phyloP scores from a whole-genome alignment of 2,797 vertebrate species.

The Melanogrammus aeglefinus region DNA sequence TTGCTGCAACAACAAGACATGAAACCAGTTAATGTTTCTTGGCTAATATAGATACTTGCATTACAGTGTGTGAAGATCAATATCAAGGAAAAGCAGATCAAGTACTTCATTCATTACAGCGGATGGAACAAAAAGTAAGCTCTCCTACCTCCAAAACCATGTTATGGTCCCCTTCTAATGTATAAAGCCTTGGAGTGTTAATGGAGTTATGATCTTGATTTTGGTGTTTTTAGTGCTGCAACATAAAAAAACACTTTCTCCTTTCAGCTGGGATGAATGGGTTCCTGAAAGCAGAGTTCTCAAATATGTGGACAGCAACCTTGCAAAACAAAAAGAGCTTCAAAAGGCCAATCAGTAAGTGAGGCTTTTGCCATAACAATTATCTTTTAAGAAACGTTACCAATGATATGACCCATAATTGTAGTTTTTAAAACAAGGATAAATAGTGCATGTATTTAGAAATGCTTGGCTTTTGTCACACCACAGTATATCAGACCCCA shows the following conservation, averaged over 20 bases:
- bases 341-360: conserved; percentile 99
- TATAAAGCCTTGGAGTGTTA: not conserved
- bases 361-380: not conserved
- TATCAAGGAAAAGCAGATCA: conserved; percentile 99
- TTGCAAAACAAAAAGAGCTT: conserved; percentile 99
- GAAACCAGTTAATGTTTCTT: not conserved
- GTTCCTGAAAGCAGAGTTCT: conserved; percentile 99
- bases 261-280: conserved; percentile 97
- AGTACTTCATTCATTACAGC: conserved; percentile 99
- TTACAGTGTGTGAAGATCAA: conserved; percentile 96
- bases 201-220: not conserved
- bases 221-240: not conserved
- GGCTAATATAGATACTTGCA: conserved; percentile 22
- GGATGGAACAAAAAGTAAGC: conserved; percentile 99
- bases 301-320: conserved; percentile 99
- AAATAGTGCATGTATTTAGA: not conserved
- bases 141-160: not conserved
- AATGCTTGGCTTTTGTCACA: not conserved
- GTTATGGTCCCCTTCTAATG: not conserved
- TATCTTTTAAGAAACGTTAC: not conserved
- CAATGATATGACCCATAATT: not conserved
- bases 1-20: conserved; percentile 12
- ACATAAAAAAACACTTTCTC: not conserved
- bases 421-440: not conserved
- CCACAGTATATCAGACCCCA: not conserved